Evolutionary conservation across 2,113 vertebrate genomes (phyloP), one percentile per base, ranked within the genome.

Genomic region (Hydrochoerus hydrochaeris): DNA sequence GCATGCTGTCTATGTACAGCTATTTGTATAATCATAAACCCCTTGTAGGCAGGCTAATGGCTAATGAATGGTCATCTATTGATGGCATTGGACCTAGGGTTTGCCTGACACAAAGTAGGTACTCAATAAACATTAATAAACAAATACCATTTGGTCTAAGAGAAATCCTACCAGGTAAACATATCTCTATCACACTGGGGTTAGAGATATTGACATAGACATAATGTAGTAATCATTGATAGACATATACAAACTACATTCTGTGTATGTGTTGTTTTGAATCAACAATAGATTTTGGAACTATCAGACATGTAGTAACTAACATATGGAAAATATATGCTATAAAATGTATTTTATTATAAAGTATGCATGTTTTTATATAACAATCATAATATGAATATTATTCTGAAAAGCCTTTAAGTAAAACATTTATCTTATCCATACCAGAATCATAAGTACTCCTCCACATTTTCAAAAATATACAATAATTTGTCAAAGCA

Each of bases 401-500:
- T 78, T 26, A 90, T 22, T 88, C n/a, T 82, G 24, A 82, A 85
- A 92, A 65, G n/a, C 44, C 77, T 88, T 85, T 77, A 85, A 85
- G n/a, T 81, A 81, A 90, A 95, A 88, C 12, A 96, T n/a, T 78
- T 26, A 86, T 86, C 20, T 96, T 80, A 4, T 46, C 7, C 30
- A 63, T 77, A n/a, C 19, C 9, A 95, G 52, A 94, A 88, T 91
- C 65, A 32, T 78, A 96, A 95, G 24, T 52, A 44, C 9, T 82
- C 52, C 38, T 54, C 20, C 11, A 90, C 17, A 75, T 60, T 95
- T 94, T 94, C 28, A 92, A 90, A 83, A 92, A 20, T 73, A 38
- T 30, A 67, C 17, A 94, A 85, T 83, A 90, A 60, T 77, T 94
- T 92, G 19, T 88, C 24, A 95, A 97, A 96, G 67, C 49, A 58